These are phyloP conservation scores for Myopa tessellatipennis DNA, from an alignment of 2,888 invertebrate species.

Conservation along the genomic window DNA sequence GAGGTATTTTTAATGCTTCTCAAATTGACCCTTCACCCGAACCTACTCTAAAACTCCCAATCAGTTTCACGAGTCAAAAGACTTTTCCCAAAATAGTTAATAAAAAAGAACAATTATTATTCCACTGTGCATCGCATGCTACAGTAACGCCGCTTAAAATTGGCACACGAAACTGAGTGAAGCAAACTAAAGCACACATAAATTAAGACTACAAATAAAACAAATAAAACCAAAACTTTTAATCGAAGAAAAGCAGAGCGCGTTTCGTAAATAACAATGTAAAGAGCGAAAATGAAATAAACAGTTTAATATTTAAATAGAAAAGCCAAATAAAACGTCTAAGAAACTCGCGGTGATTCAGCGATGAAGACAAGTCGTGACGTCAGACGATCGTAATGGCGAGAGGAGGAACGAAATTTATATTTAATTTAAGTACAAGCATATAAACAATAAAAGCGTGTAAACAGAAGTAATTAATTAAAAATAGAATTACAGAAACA, in stretches of 20 bases:
- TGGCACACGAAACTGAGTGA: slow-evolving; percentile 9
- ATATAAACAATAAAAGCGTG: not conserved
- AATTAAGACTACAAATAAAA: not conserved
- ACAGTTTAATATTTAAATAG: slow-evolving; percentile 26
- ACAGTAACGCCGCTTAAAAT: slow-evolving; percentile 11
- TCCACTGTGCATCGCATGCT: slow-evolving; percentile 16
- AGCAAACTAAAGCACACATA: not conserved
- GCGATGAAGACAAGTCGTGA: not conserved
- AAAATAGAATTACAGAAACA: slow-evolving; percentile 4
- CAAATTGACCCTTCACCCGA: too few species aligned
- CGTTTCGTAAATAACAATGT: slow-evolving; percentile 8
- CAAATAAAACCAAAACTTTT: not conserved
- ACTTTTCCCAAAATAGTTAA: too few species aligned
- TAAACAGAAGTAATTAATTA: not conserved
- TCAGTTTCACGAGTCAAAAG: too few species aligned
- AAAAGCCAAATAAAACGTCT: slow-evolving; percentile 3
- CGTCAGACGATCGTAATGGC: slow-evolving; percentile 2
- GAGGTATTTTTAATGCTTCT: too few species aligned
- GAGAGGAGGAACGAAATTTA: not conserved
- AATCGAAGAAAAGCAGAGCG: not conserved
- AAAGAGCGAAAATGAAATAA: slow-evolving; percentile 6
- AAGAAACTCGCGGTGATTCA: slow-evolving; percentile 24
- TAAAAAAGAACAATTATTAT: too few species aligned
- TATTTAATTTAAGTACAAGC: not conserved
- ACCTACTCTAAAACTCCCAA: too few species aligned